These are phyloP conservation scores for Thaumetopoea pityocampa DNA, from an alignment of 1,140 invertebrate genomes.

Conservation along the genomic window DNA sequence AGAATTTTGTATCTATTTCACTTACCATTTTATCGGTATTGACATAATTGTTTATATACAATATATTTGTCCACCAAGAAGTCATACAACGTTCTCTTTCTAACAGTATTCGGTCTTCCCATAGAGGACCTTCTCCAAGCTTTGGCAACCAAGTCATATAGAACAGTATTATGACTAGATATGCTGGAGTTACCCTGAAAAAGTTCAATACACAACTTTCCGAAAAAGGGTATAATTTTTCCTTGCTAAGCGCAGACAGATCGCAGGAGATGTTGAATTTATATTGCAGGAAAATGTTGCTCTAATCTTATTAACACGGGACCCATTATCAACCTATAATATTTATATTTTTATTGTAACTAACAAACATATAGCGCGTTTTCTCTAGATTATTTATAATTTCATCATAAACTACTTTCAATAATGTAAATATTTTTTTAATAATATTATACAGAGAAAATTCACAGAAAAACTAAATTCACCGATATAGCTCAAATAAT, in stretches of 20 bases:
- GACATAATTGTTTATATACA: constrained; percentile 92
- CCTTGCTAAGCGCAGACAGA: neutral
- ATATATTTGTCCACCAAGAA: constrained; percentile 90
- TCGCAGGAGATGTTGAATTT: neutral
- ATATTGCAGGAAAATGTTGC: no score
- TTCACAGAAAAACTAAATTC: no score
- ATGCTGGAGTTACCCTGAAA: constrained; percentile 82
- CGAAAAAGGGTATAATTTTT: neutral
- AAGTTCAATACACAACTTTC: constrained; percentile 1
- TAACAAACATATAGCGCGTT: no score
- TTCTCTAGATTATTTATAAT: no score
- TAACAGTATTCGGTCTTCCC: constrained; percentile 77
- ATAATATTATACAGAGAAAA: no score
- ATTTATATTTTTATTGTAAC: no score
- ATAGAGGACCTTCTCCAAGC: constrained; percentile 81
- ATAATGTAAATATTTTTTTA: no score
- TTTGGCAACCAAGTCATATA: constrained; percentile 82
- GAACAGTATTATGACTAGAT: constrained; percentile 80
- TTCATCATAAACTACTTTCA: no score
- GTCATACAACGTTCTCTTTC: constrained; percentile 81
- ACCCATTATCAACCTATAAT: no score
- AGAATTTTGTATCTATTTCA: no score
- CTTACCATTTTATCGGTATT: constrained; percentile 80
- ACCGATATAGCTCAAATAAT: no score
- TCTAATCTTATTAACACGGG: no score